Base-by-base conservation (phyloP, 2,888 invertebrate species). In the Lithosia quadra region DNA sequence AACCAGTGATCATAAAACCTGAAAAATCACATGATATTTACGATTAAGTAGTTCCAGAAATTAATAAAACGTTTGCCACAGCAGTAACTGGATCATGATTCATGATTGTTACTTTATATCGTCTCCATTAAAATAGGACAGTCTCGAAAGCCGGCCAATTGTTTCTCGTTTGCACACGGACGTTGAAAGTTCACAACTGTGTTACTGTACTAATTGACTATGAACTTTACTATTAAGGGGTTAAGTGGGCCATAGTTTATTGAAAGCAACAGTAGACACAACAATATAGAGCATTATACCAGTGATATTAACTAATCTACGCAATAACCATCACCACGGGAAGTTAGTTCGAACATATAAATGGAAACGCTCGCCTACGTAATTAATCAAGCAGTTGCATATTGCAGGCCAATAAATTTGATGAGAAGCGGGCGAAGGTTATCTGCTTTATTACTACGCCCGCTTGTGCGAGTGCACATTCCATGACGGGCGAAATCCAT, bases 121-220 rank as follows among this genome's bases (percentile, higher is more conserved):
- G 84, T 85, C 84, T 87, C 82, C 85, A 88, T 88, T 87, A 86
- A 82, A 84, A 84, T 76, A 79, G 79, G 79, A 75, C 77, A 84
- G 79, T 80, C 84, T 84, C 82, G 79, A 84, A 87, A 87, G 80
- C 76, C 84, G 84, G 83, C 85, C 90, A 91, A 91, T 91, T 91
- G 89, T 85, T 79, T 82, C 83, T 89, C 87, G 85, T 90, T 89
- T 86, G 86, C 86, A 85, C 83, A 84, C 86, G 86, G 85, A 87
- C 88, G 85, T 89, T 85, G 88, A 87, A 89, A 88, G 89, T 90
- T 90, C 88, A 90, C 87, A 90, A 90, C 88, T 89, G 89, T 90
- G 89, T 90, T 90, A 89, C 84, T 86, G 86, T 84, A 88, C 88
- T 92, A 92, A 92, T 92, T 91, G 88, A 87, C 88, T 90, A 84